Percentiles rank a stretch among this genome's conserved stretches.
phyloP scores from a whole-genome alignment of 2,888 invertebrate species.

The Dolomedes plantarius region DNA sequence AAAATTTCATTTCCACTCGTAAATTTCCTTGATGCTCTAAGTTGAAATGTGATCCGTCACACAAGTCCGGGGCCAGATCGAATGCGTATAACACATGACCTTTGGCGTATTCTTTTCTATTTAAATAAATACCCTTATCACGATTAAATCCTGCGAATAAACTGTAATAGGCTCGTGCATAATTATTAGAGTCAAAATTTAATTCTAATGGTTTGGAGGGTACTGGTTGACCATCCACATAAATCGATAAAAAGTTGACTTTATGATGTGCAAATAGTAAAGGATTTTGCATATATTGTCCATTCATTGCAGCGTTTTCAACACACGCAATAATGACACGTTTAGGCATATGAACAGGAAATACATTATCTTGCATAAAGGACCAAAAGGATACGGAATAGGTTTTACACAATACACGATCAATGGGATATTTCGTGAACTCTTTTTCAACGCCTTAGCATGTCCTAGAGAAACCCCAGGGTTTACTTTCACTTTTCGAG shows the following conservation, averaged over 20 bases:
- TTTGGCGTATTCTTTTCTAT: constrained; percentile 9
- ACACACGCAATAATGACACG: constrained; percentile 73
- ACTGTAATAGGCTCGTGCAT: constrained; percentile 74
- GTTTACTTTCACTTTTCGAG: constrained; percentile 71
- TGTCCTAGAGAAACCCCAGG: constrained; percentile 23
- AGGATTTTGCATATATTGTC: constrained; percentile 72
- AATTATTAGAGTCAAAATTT: constrained; percentile 10
- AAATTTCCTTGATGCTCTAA: constrained; percentile 19
- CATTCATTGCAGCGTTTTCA: constrained; percentile 71
- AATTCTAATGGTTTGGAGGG: constrained; percentile 64
- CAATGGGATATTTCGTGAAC: constrained; percentile 25
- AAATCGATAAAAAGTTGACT: constrained; percentile 67
- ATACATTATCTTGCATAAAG: constrained; percentile 12
- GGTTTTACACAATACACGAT: constrained; percentile 12
- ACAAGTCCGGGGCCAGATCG: constrained; percentile 31
- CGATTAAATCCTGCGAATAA: constrained; percentile 73
- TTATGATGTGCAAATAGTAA: constrained; percentile 73
- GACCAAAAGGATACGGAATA: constrained; percentile 12
- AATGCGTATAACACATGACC: constrained; percentile 27
- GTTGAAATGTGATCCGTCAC: constrained; percentile 10
- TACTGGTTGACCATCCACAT: constrained; percentile 73
- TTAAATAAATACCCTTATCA: constrained; percentile 71
- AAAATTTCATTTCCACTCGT: constrained; percentile 39
- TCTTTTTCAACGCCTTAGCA: constrained; percentile 17
- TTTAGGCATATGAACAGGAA: constrained; percentile 11